Conservation (phyloP, 2,113 vertebrate genomes). For the Macrotis lagotis region DNA sequence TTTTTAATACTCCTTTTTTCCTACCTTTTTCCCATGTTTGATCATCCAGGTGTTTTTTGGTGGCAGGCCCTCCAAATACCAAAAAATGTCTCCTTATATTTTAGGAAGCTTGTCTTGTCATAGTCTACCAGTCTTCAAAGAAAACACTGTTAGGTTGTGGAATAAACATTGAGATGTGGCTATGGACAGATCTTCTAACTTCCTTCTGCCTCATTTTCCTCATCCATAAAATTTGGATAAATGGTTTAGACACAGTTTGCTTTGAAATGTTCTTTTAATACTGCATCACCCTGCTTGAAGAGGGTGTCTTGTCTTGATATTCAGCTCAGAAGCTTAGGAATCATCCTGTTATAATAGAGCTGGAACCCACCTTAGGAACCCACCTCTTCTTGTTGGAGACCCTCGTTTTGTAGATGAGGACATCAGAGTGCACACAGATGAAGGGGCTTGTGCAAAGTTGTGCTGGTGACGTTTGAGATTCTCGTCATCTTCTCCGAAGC, state of each 20-base stretch:
- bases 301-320: background rate
- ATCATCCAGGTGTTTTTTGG: background rate
- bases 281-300: background rate
- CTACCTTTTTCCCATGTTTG: background rate
- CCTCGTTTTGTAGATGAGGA: background rate
- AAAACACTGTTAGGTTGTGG: background rate
- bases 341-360: background rate
- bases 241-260: background rate
- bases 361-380: background rate
- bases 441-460: background rate
- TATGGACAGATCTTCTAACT: background rate
- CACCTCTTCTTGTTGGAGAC: background rate
- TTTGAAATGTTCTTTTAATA: too few relatives aligned
- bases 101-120: background rate
- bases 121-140: background rate
- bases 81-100: background rate
- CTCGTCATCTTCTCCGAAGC: background rate
- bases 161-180: too few relatives aligned
- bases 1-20: background rate
- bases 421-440: background rate
- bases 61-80: background rate
- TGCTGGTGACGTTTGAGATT: background rate
- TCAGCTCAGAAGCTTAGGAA: background rate
- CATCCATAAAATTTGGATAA: background rate
- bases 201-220: background rate